phyloP scores from a whole-genome alignment of 2,888 invertebrate genomes.

The Eremobia ochroleuca region DNA sequence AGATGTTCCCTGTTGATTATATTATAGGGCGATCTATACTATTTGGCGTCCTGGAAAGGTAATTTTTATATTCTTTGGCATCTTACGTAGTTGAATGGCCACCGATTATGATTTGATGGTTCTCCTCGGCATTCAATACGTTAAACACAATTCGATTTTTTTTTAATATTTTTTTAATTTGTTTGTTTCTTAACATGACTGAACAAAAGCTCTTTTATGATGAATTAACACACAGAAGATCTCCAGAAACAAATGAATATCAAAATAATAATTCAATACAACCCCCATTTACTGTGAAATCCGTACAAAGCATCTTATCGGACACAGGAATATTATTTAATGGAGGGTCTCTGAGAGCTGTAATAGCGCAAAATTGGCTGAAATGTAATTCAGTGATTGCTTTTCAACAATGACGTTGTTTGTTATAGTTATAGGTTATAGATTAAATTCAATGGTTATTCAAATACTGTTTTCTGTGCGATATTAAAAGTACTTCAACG shows the following conservation, averaged over 20 bases:
- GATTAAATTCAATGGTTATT: conserved; percentile 18
- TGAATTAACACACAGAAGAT: background rate
- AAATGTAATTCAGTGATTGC: conserved; percentile 10
- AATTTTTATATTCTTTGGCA: no score
- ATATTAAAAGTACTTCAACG: background rate
- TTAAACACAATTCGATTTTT: background rate
- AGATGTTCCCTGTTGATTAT: no score
- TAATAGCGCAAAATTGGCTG: conserved; percentile 1
- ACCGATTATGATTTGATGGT: no score
- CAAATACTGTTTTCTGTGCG: background rate
- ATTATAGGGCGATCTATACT: no score
- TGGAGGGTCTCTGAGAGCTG: background rate
- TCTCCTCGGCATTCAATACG: no score
- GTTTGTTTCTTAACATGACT: background rate
- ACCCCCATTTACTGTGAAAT: conserved; percentile 12
- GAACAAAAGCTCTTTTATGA: background rate
- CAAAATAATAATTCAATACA: background rate
- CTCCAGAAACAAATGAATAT: background rate
- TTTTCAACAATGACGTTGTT: conserved; percentile 18
- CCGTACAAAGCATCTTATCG: background rate
- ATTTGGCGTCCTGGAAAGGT: no score
- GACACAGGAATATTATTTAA: conserved; percentile 6
- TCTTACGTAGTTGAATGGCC: no score
- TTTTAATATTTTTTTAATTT: background rate
- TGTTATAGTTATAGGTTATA: background rate